Evolutionary conservation across 2,113 vertebrate species (phyloP), one percentile per base, ranked within the genome.

Genomic region (Coreoperca whiteheadi): DNA sequence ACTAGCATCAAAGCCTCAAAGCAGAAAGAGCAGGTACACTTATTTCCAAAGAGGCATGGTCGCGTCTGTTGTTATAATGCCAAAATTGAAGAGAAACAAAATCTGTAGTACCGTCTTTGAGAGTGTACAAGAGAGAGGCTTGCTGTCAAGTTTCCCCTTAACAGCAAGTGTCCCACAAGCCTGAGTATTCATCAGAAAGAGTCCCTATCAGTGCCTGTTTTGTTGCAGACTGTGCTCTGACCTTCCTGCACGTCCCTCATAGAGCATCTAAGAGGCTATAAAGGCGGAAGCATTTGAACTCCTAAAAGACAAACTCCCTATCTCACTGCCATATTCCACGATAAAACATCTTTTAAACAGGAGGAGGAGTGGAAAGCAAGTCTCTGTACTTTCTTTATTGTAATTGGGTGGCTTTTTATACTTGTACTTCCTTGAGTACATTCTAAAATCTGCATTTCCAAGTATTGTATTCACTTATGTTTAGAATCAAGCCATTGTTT

Each of bases 41-140:
- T 79, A 76, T 82, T 74, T 77, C 60, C 54, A 74, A 39, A 10
- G 34, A 78, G 20, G 20, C 30, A 30, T 51, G 39, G n/a, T 64
- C 67, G 70, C 60, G 65, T 74, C 50, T 77, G 76, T 67, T 76
- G 39, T 57, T 43, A 12, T 32, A 14, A 41, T n/a, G 21, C 21
- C 21, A 54, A 14, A n/a, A 74, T 59, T 37, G 16, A 39, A 46
- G 37, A 73, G 61, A 43, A 74, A 57, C 41, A 10, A 8, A 46
- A 37, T 50, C 23, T 46, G 67, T 4, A 25, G 65, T 78, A 23
- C 20, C 77, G 9, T 48, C 16, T 37, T 51, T n/a, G 8, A 66
- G 32, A 51, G 25, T 20, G 54, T 2, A 21, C 1, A 37, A 61
- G 34, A 51, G 30, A 34, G 39, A 56, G 39, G 20, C 11, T 74